These are phyloP conservation scores for Microhierax caerulescens DNA, from an alignment of 2,797 vertebrate genomes.

Conservation along the genomic window DNA sequence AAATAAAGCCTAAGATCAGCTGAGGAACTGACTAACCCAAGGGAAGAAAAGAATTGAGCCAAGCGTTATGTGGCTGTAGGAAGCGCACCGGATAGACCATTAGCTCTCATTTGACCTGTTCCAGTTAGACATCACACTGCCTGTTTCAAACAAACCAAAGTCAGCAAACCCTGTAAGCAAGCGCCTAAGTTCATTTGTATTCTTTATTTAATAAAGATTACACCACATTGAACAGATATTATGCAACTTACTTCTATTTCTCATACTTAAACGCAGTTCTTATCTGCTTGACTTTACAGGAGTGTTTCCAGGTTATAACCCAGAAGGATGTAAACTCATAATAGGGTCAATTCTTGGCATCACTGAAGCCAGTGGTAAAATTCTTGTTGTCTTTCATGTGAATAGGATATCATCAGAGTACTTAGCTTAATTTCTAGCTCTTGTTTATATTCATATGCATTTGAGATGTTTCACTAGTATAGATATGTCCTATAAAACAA, in stretches of 20 bases:
- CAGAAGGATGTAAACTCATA: background rate
- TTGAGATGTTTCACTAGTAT: background rate
- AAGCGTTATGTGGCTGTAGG: fast-evolving
- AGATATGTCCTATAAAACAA: background rate
- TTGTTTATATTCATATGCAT: background rate
- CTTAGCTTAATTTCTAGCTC: background rate
- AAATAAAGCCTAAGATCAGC: background rate
- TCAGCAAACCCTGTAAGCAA: background rate
- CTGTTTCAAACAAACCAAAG: background rate
- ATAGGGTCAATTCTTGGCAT: background rate
- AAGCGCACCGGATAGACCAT: fast-evolving
- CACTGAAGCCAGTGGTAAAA: background rate
- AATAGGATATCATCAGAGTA: background rate
- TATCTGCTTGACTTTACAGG: background rate
- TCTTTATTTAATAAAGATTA: background rate
- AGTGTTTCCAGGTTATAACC: background rate
- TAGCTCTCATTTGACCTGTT: background rate
- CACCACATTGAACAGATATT: background rate
- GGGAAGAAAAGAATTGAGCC: background rate
- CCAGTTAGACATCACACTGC: background rate
- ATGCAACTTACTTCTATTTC: background rate
- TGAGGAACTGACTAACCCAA: background rate
- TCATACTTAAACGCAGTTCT: background rate
- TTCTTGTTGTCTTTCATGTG: background rate
- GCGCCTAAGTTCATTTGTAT: background rate